Evolutionary conservation across 2,113 vertebrate genomes (phyloP), one percentile per base, ranked within the genome.

Genomic region (Psophia crepitans): DNA sequence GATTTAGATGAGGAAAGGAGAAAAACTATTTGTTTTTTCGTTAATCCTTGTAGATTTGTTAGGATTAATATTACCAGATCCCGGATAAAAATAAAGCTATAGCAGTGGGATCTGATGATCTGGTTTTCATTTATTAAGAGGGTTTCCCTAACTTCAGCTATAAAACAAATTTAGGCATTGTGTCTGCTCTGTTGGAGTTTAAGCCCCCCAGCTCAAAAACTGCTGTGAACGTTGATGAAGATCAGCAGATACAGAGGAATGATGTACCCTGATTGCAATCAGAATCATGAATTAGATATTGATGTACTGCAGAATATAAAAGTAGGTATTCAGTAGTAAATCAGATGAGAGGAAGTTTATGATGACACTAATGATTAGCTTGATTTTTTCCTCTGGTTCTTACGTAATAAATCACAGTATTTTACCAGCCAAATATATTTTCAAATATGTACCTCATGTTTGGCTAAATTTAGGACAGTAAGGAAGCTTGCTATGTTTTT

Each of bases 231-330:
- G 14, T 77, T 93, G 93, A 86, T 75, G 91, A 90, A 92, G 77
- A 93, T 43, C 68, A 89, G 86, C 60, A 82, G 70, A 97, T 53
- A 92, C 5, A 92, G 69, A 89, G 26, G 58, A 71, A 44, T 57
- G 71, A 77, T 87, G 70, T 61, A 54, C 61, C 35, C 69, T 97
- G 96, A 97, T 96, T 97, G 96, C 93, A 96, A 96, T 97, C 96
- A 97, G 89, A 80, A 73, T 64, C 9, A 57, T 78, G 80, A 96
- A 80, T 84, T 85, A 92, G 90, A 89, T 93, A 77, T 73, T 94
- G 71, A 90, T 91, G 73, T 69, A 26, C 48, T 53, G 48, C 48
- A 60, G 88, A 95, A 92, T 89, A 76, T 64, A 78, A 57, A 97
- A 95, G 65, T 76, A 91, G 43, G 23, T 69, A 56, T 93, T 93